Evolutionary conservation across 92 coral and sea anemone genomes (phyloP).

Genomic region (Micromussa lordhowensis): DNA sequence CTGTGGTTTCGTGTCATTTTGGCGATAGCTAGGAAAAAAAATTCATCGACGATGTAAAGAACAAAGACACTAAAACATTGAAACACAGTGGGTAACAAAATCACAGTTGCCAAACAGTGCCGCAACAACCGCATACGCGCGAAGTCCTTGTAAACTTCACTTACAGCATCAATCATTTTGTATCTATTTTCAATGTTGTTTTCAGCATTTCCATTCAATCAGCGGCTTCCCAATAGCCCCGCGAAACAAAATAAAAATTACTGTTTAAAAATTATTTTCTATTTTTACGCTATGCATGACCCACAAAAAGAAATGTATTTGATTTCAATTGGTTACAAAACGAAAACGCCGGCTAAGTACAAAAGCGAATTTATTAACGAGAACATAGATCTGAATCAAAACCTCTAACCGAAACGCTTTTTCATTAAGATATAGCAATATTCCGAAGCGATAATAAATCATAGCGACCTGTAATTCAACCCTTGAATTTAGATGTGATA

Average conservation of each 20-base stretch:
- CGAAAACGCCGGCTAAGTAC: constrained; percentile 15
- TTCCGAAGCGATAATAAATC: constrained; percentile 19
- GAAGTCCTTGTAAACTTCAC: neutral
- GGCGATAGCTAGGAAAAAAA: neutral
- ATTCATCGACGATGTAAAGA: neutral
- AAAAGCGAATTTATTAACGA: constrained; percentile 27
- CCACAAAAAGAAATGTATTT: constrained; percentile 3
- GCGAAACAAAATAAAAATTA: neutral
- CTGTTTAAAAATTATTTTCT: neutral
- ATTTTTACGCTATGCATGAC: neutral
- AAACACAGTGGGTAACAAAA: neutral
- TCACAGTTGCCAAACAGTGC: neutral
- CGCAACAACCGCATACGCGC: neutral
- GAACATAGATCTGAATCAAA: constrained; percentile 10
- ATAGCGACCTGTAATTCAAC: constrained; percentile 2
- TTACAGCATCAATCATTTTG: neutral
- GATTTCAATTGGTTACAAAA: constrained; percentile 14
- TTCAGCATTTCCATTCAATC: neutral
- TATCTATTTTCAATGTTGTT: neutral
- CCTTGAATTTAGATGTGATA: constrained; percentile 14
- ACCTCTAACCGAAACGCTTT: neutral
- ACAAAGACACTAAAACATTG: neutral
- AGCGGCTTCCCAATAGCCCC: neutral
- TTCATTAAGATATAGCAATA: constrained; percentile 12
- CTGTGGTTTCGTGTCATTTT: constrained; percentile 3